Base-by-base conservation (phyloP, 2,113 vertebrate species). In the Galeopterus variegatus region DNA sequence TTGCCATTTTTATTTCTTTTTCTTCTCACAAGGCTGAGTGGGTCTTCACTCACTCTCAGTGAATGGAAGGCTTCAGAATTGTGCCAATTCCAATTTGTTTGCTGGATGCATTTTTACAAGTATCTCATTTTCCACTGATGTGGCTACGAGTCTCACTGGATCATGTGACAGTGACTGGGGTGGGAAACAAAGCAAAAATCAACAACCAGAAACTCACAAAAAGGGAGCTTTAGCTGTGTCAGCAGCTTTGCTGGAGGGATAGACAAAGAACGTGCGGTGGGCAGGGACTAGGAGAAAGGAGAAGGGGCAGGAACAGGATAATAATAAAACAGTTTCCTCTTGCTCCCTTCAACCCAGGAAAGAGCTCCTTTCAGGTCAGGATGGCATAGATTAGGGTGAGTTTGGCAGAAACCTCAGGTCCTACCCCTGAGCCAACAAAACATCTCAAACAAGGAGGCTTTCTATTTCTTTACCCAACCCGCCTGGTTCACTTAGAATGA, bases 81-180 rank as follows among this genome's bases (percentile, higher is more conserved):
- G n/a, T 83, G 77, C 64, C 41, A 54, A 73, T 84, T 90, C 80
- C 69, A 7, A 89, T 88, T 67, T n/a, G 73, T 79, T 93, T 83
- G 33, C 15, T 90, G 75, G 65, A 58, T 48, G 45, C 52, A 54
- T 82, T 89, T 95, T 81, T 85, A 67, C 41, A 94, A 96, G 54
- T n/a, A 70, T 90, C 62, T 86, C 75, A 93, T 85, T 97, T 95
- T 90, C 80, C 72, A 93, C 31, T 72, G 62, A 26, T 93, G 24
- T 56, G 33, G 31, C 45, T 88, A 24, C 3, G 6, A 76, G 8
- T 67, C 84, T 86, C 90, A 73, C 81, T 92, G 70, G 76, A 92
- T 90, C 36, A 33, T 33, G 28, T 96, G 85, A 95, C 72, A 52
- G 65, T 62, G 14, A 75, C 73, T 41, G 12, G 87, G 76, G 26